Conservation (phyloP, 2,888 invertebrate genomes). For the Mythimna ferrago region DNA sequence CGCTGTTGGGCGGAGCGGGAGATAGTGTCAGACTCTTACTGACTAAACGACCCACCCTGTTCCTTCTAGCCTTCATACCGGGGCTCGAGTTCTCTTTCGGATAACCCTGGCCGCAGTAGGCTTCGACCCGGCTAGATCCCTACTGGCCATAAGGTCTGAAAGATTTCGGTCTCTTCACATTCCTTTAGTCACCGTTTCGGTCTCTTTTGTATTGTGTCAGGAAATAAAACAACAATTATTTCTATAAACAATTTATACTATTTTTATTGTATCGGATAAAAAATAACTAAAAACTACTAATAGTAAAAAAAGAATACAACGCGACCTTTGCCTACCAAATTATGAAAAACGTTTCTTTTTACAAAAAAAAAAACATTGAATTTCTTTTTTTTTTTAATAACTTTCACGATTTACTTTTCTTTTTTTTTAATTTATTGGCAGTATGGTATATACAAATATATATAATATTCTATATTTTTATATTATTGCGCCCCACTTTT, state of each 20-base stretch:
- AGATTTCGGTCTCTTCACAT: too few species aligned
- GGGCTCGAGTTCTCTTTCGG: too few species aligned
- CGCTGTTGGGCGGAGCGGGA: too few species aligned
- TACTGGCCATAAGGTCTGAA: too few species aligned
- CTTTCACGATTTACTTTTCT: conserved; percentile 52
- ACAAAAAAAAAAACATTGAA: conserved; percentile 52
- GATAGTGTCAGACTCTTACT: too few species aligned
- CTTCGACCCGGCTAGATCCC: too few species aligned
- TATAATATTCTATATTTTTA: conserved; percentile 60
- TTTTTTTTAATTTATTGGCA: conserved; percentile 57
- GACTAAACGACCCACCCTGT: too few species aligned
- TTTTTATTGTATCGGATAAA: conserved; percentile 83
- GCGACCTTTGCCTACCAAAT: conserved; percentile 58
- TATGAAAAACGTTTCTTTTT: conserved; percentile 56
- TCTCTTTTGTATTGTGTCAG: not conserved
- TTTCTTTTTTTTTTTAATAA: conserved; percentile 50
- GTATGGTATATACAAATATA: conserved; percentile 65
- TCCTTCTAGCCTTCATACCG: too few species aligned
- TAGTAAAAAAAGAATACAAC: conserved; percentile 74
- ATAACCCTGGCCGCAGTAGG: too few species aligned
- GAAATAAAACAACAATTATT: conserved; percentile 63
- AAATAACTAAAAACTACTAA: conserved; percentile 85
- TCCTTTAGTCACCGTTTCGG: not conserved
- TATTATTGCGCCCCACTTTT: conserved; percentile 48
- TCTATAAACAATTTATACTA: conserved; percentile 70